Evolutionary conservation across 2,113 vertebrate species (phyloP).

Genomic region (Protomyctophum bolini): DNA sequence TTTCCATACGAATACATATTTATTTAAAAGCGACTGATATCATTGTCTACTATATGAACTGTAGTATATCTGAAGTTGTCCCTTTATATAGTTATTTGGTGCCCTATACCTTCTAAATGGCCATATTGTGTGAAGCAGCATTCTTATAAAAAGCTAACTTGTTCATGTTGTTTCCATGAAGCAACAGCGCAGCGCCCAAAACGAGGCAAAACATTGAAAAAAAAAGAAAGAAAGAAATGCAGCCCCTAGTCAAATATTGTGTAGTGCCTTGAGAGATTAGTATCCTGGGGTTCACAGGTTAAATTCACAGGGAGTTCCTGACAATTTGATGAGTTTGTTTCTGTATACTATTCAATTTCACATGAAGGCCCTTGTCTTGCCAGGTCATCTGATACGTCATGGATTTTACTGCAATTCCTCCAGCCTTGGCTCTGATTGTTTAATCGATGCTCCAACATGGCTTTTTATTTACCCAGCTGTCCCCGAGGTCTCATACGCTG

Average conservation of each 20-base stretch:
- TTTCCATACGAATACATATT: too few species aligned
- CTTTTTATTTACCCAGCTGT: neutral
- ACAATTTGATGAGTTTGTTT: neutral
- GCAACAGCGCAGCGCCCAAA: neutral
- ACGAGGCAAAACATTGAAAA: neutral
- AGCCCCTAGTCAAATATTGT: neutral
- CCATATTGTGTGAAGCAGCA: conserved; percentile 8
- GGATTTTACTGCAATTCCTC: neutral
- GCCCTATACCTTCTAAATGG: conserved; percentile 6
- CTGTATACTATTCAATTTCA: neutral
- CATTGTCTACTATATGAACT: too few species aligned
- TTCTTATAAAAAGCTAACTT: conserved; percentile 26
- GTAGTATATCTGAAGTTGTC: too few species aligned
- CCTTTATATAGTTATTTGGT: too few species aligned
- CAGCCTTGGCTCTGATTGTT: neutral
- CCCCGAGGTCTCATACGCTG: neutral
- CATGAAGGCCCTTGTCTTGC: neutral
- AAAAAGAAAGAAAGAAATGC: neutral
- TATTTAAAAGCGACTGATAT: too few species aligned
- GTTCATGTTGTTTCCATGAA: neutral
- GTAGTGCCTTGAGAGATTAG: too few species aligned
- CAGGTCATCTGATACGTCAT: neutral
- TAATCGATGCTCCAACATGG: conserved; percentile 1
- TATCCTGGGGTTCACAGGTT: conserved; percentile 20
- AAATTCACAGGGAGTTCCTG: neutral